Evolutionary conservation across 2,797 vertebrate genomes (phyloP).

Genomic region (Anguilla obscura): DNA sequence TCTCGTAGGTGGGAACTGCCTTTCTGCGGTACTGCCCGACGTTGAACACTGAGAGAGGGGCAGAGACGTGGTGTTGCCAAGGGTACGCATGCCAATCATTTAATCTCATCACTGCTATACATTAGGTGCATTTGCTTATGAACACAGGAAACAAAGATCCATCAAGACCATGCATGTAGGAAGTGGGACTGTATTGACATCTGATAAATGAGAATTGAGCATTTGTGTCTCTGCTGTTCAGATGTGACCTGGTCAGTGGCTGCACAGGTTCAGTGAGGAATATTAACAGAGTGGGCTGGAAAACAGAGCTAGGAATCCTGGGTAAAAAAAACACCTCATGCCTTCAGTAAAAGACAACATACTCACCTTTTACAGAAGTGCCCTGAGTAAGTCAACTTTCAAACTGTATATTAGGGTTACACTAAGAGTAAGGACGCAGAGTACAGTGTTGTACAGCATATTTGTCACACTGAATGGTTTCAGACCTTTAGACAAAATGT

Average conservation of each 20-base stretch:
- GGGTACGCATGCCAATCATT: slow-evolving; percentile 44
- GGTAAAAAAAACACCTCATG: background rate
- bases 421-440: background rate
- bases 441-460: background rate
- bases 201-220: background rate
- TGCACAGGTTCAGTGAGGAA: background rate
- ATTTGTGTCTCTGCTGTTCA: background rate
- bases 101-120: slow-evolving; percentile 61
- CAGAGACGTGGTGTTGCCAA: background rate
- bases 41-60: slow-evolving; percentile 78
- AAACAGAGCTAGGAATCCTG: background rate
- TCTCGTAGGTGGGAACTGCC: slow-evolving; percentile 82
- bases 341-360: background rate
- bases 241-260: too few relatives aligned
- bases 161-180: background rate
- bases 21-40: slow-evolving; percentile 88
- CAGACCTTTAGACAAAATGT: too few relatives aligned
- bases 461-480: too few relatives aligned
- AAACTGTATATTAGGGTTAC: background rate
- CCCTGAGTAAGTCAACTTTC: background rate
- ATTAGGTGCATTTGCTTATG: slow-evolving; percentile 64
- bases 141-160: background rate
- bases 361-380: background rate
- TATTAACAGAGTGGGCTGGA: background rate
- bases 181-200: background rate